Evolutionary conservation across 2,113 vertebrate species (phyloP).

Genomic region (Actenoides lindsayi): DNA sequence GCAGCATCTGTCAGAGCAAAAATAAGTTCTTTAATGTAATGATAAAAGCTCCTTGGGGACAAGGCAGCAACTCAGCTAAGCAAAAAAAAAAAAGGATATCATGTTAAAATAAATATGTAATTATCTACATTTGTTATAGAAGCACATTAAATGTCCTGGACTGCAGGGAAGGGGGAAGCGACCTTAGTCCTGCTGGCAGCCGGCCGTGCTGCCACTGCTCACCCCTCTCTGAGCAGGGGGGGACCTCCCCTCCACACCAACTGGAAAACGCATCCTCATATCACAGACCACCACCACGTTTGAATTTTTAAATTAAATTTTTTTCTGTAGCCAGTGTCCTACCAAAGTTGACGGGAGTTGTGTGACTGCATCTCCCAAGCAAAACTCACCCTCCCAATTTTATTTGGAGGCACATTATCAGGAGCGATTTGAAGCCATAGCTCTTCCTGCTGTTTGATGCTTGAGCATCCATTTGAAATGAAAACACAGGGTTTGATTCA

Average conservation of each 20-base stretch:
- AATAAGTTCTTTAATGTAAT: neutral
- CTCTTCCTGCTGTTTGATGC: neutral
- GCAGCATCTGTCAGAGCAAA: neutral
- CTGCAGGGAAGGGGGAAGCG: fast-evolving
- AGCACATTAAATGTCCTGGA: neutral
- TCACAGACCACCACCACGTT: fast-evolving
- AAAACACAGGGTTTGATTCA: neutral
- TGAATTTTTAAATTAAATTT: neutral
- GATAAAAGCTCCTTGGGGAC: neutral
- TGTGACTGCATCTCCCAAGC: neutral
- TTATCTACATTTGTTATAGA: neutral
- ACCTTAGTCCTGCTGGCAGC: neutral
- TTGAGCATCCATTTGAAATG: neutral
- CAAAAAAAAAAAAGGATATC: neutral
- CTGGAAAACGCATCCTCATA: neutral
- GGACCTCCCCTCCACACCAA: neutral
- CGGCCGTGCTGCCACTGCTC: fast-evolving
- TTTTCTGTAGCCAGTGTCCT: neutral
- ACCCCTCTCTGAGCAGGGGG: fast-evolving
- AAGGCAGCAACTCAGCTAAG: neutral
- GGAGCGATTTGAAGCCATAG: fast-evolving
- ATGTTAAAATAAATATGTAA: neutral
- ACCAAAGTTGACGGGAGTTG: neutral
- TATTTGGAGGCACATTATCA: neutral
- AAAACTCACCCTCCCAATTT: neutral